A percentile compares a stretch with the other conserved stretches of the same genome.
Evolutionary conservation across 2,888 invertebrate species (phyloP).

Genomic region (Macrophya alboannulata): DNA sequence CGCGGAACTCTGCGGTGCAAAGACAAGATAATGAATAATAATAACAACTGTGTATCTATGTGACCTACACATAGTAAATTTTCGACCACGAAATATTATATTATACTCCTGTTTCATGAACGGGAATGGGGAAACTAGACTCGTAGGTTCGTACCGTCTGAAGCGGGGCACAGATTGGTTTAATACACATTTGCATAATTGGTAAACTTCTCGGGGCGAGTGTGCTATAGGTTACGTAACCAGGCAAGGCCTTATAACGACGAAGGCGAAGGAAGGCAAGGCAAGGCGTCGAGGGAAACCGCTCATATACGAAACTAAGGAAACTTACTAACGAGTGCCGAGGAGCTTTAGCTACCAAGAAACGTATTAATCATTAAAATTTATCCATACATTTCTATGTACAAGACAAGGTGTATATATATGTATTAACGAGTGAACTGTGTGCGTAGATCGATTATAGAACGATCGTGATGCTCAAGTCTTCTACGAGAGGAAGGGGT

Average conservation of each 20-base stretch:
- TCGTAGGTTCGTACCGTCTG: constrained; percentile 36
- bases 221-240: constrained; percentile 36
- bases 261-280: constrained; percentile 5
- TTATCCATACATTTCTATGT: not conserved
- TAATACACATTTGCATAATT: constrained; percentile 58
- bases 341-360: not conserved
- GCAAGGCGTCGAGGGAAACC: constrained; percentile 36
- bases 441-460: not conserved
- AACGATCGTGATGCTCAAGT: not conserved
- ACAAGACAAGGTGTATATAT: not conserved
- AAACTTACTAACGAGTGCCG: constrained; percentile 54
- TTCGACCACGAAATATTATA: not conserved
- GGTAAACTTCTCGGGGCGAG: constrained; percentile 55
- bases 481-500: not conserved
- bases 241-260: constrained; percentile 28
- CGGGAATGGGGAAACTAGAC: constrained; percentile 38
- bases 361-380: constrained; percentile 35
- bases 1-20: not conserved
- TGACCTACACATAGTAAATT: not conserved
- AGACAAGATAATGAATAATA: constrained; percentile 9
- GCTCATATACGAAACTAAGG: constrained; percentile 46
- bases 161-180: constrained; percentile 47
- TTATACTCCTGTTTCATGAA: constrained; percentile 20
- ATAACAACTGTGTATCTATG: not conserved
- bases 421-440: not conserved